Conservation (phyloP, 2,113 vertebrate species). For the Lampris megalopsis region DNA sequence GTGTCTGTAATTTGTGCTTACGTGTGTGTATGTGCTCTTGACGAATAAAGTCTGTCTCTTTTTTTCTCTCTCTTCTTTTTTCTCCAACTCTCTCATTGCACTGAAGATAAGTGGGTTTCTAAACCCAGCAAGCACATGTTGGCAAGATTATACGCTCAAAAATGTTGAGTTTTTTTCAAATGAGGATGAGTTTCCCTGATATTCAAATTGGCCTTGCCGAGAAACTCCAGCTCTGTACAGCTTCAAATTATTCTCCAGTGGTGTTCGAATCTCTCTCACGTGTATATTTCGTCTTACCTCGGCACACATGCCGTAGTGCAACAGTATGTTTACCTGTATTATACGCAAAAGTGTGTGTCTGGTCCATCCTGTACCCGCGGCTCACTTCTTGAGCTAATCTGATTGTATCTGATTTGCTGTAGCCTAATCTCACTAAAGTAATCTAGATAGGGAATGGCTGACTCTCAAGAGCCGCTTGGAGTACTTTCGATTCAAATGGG, state of each 20-base stretch:
- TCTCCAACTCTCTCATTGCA: not conserved
- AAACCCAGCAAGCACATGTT: too few relatives aligned
- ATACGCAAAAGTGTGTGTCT: not conserved
- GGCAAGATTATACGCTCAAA: too few relatives aligned
- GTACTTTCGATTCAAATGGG: not conserved
- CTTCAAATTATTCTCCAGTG: not conserved
- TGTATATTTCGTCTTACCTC: slow-evolving; percentile 3
- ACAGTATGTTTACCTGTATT: not conserved
- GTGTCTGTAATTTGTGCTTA: too few relatives aligned
- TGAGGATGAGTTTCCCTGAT: too few relatives aligned
- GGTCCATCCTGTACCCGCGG: slow-evolving; percentile 19
- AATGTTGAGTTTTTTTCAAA: too few relatives aligned
- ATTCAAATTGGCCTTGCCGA: too few relatives aligned
- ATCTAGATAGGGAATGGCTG: slow-evolving; percentile 30
- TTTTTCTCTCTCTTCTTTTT: not conserved
- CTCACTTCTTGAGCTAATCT: slow-evolving; percentile 10
- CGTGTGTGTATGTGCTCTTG: not conserved
- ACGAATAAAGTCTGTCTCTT: slow-evolving; percentile 7
- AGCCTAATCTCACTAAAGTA: slow-evolving; percentile 51
- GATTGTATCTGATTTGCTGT: slow-evolving; percentile 48
- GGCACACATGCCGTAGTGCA: not conserved
- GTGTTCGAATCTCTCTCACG: not conserved
- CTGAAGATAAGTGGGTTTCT: too few relatives aligned
- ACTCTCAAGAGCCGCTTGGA: slow-evolving; percentile 20
- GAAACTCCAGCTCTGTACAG: too few relatives aligned